Percentiles rank a stretch among this genome's conserved stretches.
Conservation (phyloP, 2,113 vertebrate genomes). For the Labrus mixtus region DNA sequence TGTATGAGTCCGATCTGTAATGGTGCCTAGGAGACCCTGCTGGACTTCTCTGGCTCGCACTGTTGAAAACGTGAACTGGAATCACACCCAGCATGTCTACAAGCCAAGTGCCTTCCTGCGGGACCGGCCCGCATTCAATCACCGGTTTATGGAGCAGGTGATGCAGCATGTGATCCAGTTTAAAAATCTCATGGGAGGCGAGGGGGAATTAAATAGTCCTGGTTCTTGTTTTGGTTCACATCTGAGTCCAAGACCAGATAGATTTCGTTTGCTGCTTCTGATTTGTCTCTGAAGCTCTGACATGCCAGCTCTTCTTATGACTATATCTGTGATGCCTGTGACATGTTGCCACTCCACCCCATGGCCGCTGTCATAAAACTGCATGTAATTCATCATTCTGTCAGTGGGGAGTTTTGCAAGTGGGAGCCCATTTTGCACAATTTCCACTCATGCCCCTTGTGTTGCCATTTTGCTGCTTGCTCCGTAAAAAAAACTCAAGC, state of each 20-base stretch:
- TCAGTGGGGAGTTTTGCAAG: conserved; percentile 22
- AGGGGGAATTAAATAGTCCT: conserved; percentile 13
- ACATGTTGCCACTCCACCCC: conserved; percentile 45
- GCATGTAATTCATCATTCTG: conserved; percentile 29
- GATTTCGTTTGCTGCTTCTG: not conserved
- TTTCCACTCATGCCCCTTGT: conserved; percentile 33
- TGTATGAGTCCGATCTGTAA: conserved; percentile 23
- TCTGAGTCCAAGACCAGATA: not conserved
- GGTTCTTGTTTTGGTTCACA: not conserved
- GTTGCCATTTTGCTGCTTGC: not conserved
- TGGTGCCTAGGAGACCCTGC: conserved; percentile 37
- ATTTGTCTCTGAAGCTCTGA: not conserved
- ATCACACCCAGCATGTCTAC: conserved; percentile 48
- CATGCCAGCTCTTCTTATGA: conserved; percentile 9
- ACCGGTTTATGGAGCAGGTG: conserved; percentile 51
- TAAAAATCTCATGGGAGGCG: not conserved
- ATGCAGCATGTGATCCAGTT: conserved; percentile 28
- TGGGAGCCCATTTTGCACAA: conserved; percentile 16
- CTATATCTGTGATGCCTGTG: not conserved
- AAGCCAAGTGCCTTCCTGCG: conserved; percentile 50
- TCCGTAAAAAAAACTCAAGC: too few relatives aligned
- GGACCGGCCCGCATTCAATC: conserved; percentile 49
- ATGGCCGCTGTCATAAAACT: conserved; percentile 16
- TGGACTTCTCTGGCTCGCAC: conserved; percentile 30
- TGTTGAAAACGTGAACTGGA: conserved; percentile 41